Conservation (phyloP, 2,888 invertebrate species). For the Quadroppia sp. region DNA sequence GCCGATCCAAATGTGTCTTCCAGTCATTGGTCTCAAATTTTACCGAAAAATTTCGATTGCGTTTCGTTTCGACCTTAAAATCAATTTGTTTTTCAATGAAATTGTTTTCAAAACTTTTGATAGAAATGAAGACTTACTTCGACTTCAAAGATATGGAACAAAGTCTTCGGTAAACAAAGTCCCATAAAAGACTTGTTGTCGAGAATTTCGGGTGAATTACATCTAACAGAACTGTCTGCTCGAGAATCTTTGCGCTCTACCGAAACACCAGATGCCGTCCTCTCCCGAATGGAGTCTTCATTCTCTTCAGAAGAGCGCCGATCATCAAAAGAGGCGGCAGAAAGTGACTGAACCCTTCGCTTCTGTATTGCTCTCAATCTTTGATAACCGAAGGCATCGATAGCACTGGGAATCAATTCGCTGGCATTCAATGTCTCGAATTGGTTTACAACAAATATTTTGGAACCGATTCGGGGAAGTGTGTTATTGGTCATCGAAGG, state of each 20-base stretch:
- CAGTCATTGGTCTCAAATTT: background rate
- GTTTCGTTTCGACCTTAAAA: constrained; percentile 27
- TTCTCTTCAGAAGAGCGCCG: constrained; percentile 7
- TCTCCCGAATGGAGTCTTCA: constrained; percentile 13
- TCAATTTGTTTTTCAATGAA: background rate
- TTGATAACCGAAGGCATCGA: constrained; percentile 53
- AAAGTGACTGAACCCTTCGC: constrained; percentile 47
- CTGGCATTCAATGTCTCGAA: background rate
- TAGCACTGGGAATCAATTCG: constrained; percentile 50
- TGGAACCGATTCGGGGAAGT: constrained; percentile 8
- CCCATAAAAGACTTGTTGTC: constrained; percentile 39
- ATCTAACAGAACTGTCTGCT: constrained; percentile 30
- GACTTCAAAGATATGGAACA: constrained; percentile 37
- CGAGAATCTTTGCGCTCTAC: background rate
- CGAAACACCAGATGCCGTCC: background rate
- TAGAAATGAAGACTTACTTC: constrained; percentile 28
- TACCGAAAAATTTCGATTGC: constrained; percentile 15
- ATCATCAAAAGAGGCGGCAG: constrained; percentile 25
- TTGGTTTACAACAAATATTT: background rate
- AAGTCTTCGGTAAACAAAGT: constrained; percentile 38
- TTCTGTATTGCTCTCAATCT: constrained; percentile 52
- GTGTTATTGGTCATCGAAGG: background rate
- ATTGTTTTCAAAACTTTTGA: background rate
- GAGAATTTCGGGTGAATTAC: constrained; percentile 1
- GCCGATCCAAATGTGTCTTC: constrained; percentile 39